Evolutionary conservation across 2,113 vertebrate species (phyloP).

Genomic region (Pipra filicauda): DNA sequence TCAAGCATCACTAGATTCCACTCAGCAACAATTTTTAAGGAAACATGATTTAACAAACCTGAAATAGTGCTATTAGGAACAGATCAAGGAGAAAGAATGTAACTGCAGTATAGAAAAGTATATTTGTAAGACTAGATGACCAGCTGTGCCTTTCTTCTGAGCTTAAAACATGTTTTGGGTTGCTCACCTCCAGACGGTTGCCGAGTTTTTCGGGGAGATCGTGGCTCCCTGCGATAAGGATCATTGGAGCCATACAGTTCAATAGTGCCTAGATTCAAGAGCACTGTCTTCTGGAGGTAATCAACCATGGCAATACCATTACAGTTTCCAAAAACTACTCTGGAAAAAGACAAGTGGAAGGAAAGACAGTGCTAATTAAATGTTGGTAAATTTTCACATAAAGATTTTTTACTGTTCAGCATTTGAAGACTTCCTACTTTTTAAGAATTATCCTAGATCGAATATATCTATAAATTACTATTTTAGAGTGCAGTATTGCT

Average conservation of each 20-base stretch:
- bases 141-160: neutral
- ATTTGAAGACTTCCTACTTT: neutral
- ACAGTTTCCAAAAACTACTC: conserved; percentile 97
- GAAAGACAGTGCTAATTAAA: neutral
- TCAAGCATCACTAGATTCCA: neutral
- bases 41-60: neutral
- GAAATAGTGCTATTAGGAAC: neutral
- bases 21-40: neutral
- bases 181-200: conserved; percentile 94
- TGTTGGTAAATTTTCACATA: neutral
- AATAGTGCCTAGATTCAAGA: conserved; percentile 90
- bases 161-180: neutral
- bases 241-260: conserved; percentile 95
- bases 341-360: conserved; percentile 53
- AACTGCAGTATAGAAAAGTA: neutral
- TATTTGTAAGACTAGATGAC: neutral
- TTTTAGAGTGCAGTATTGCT: neutral
- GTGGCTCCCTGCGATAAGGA: conserved; percentile 94
- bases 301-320: conserved; percentile 96
- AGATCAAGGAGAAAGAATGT: neutral
- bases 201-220: conserved; percentile 93
- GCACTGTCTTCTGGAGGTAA: conserved; percentile 95
- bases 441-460: neutral
- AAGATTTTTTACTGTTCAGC: neutral
- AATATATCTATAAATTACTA: neutral